A percentile compares a stretch with the other conserved stretches of the same genome.
Conservation (phyloP, 2,888 invertebrate species). For the Cenopis cana region DNA sequence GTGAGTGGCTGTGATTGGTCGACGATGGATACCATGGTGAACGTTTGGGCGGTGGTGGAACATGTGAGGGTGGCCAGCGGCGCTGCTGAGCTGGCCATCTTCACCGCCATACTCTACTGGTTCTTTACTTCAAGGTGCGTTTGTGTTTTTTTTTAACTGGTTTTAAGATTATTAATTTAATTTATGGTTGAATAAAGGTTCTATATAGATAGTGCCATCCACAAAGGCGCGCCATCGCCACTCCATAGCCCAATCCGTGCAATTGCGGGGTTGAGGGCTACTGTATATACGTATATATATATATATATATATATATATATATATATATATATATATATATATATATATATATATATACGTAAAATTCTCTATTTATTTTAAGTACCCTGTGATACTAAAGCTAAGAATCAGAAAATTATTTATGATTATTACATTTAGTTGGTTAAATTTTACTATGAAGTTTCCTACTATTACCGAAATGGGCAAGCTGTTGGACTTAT, state of each 20-base stretch:
- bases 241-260: no score
- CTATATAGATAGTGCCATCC: no score
- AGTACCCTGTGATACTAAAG: neutral
- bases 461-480: neutral
- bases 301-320: no score
- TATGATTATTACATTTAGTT: neutral
- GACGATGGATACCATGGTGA: constrained; percentile 77
- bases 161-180: no score
- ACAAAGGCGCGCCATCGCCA: no score
- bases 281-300: no score
- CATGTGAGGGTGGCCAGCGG: constrained; percentile 84
- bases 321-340: no score
- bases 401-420: neutral
- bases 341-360: neutral
- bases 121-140: constrained; percentile 86
- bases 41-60: constrained; percentile 80
- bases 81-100: constrained; percentile 85
- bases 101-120: constrained; percentile 86
- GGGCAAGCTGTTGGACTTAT: no score
- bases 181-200: no score
- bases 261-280: no score
- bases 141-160: neutral
- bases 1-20: constrained; percentile 66
- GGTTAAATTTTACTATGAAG: neutral
- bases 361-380: constrained; percentile 3